Percentiles rank a stretch among this genome's conserved stretches.
Evolutionary conservation across 2,888 invertebrate genomes (phyloP).

Genomic region (Torymus auratus): DNA sequence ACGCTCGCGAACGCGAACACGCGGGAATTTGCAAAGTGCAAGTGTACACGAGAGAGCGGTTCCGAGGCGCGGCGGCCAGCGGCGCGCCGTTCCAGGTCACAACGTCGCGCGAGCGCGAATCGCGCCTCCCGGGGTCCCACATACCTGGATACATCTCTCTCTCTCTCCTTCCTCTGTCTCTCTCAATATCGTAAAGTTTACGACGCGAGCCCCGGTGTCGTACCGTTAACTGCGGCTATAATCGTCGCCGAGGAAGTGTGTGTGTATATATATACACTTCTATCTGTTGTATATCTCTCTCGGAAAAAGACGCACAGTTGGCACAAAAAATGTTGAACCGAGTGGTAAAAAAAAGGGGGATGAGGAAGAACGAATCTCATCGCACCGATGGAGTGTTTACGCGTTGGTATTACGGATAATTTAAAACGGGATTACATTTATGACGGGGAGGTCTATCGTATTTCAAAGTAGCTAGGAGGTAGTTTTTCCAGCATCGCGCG

Average conservation of each 20-base stretch:
- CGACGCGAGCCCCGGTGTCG: constrained; percentile 15
- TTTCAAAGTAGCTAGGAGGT: no score
- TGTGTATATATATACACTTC: neutral
- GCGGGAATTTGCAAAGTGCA: constrained; percentile 34
- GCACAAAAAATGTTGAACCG: no score
- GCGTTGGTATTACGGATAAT: no score
- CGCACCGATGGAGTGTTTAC: no score
- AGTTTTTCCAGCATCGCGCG: no score
- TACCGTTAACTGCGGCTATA: constrained; percentile 24
- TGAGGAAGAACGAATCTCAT: no score
- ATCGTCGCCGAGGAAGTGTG: no score
- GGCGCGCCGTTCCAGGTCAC: neutral
- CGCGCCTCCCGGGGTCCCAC: constrained; percentile 21
- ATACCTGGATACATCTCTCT: constrained; percentile 10
- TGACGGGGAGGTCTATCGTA: no score
- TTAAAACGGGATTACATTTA: no score
- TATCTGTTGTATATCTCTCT: no score
- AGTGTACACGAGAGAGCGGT: constrained; percentile 10
- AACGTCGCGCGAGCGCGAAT: constrained; percentile 19
- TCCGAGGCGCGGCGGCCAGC: constrained; percentile 14
- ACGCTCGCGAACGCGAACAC: neutral
- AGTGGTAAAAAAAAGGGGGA: no score
- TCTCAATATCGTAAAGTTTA: constrained; percentile 32
- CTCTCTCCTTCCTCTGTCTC: neutral
- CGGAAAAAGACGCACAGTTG: no score